Percentiles rank a stretch among this genome's conserved stretches.
Conservation (phyloP, 2,888 invertebrate genomes). For the Hanleya hanleyi region DNA sequence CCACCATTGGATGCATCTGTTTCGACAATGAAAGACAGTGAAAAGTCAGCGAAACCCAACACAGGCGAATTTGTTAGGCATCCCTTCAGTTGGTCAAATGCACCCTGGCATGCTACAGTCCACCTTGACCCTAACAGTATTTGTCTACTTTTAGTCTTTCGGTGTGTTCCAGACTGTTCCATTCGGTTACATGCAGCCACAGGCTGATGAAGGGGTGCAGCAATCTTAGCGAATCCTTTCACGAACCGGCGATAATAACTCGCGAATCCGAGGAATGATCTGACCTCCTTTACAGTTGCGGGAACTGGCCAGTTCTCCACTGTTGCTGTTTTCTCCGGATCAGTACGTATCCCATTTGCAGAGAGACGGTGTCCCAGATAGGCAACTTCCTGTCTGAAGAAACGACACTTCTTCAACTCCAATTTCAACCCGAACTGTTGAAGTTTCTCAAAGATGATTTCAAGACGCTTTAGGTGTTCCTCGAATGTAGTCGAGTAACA, state of each 20-base stretch:
- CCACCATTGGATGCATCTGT: background rate
- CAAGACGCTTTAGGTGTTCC: no score
- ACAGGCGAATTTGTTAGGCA: background rate
- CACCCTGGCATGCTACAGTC: background rate
- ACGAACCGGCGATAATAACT: slow-evolving; percentile 4
- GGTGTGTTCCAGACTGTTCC: background rate
- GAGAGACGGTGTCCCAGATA: slow-evolving; percentile 1
- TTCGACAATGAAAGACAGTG: background rate
- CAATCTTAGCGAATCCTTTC: background rate
- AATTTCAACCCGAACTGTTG: no score
- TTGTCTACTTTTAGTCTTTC: background rate
- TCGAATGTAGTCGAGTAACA: no score
- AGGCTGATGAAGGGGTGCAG: background rate
- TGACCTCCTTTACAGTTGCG: slow-evolving; percentile 1
- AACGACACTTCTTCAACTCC: no score
- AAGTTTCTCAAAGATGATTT: no score
- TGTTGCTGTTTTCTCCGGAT: background rate
- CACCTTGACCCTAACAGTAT: background rate
- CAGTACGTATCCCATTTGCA: background rate
- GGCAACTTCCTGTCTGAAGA: background rate
- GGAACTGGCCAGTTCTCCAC: slow-evolving; percentile 12
- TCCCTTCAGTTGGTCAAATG: background rate
- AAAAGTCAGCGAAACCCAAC: background rate
- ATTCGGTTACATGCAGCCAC: background rate
- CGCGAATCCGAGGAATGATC: slow-evolving; percentile 9